Conservation (phyloP, 1,140 invertebrate genomes). For the Myzus persicae region DNA sequence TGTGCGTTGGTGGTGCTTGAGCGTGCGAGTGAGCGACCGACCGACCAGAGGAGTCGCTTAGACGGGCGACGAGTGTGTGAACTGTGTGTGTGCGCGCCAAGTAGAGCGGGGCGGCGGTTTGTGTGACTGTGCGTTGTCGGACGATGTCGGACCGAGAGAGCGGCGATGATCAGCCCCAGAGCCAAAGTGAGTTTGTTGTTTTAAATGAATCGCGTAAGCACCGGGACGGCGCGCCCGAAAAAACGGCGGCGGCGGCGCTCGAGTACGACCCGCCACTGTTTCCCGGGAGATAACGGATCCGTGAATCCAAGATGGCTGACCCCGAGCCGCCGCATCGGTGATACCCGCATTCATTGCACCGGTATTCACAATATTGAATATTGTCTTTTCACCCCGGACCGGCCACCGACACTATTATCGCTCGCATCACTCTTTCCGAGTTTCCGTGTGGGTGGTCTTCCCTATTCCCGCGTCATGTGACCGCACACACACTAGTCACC, state of each 20-base stretch:
- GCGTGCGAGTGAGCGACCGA: not conserved
- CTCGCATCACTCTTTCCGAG: not conserved
- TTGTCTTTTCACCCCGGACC: not conserved
- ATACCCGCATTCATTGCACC: not conserved
- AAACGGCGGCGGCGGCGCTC: not conserved
- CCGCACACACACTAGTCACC: not conserved
- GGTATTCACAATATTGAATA: not conserved
- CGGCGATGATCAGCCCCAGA: constrained; percentile 66
- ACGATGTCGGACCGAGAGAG: constrained; percentile 67
- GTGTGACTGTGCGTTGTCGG: constrained; percentile 60
- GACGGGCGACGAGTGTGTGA: not conserved
- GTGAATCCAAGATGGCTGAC: constrained; percentile 53
- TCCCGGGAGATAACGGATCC: constrained; percentile 41
- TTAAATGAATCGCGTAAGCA: not conserved
- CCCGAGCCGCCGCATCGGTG: not conserved
- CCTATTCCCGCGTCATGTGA: not conserved
- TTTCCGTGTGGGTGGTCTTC: not conserved
- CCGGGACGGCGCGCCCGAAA: not conserved
- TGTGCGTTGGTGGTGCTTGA: not conserved
- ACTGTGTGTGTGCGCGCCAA: constrained; percentile 21
- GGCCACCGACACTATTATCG: not conserved
- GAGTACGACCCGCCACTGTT: not conserved
- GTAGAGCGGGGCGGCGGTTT: constrained; percentile 35
- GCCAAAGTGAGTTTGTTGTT: constrained; percentile 64
- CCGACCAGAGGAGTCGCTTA: not conserved